phyloP scores from a whole-genome alignment of 1,140 invertebrate species.

The honey bee (Apis mellifera) region DNA sequence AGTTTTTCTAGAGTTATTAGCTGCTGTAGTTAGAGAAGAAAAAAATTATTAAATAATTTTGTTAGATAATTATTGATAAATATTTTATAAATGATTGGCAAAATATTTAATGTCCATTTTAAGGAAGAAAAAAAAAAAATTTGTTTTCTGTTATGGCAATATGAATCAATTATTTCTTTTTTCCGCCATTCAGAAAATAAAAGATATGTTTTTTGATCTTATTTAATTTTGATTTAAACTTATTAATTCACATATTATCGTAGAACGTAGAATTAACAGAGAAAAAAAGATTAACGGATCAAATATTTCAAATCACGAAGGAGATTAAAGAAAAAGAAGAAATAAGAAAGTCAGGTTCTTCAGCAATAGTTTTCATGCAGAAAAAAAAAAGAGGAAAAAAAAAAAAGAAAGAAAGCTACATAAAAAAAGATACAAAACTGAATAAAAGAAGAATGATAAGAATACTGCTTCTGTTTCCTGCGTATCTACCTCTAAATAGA shows the following conservation, averaged over 20 bases:
- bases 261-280: constrained; percentile 15
- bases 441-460: constrained; percentile 58
- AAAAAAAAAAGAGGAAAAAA: neutral
- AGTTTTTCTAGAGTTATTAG: constrained; percentile 51
- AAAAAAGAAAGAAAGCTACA: constrained; percentile 2
- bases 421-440: constrained; percentile 15
- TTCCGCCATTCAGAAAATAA: neutral
- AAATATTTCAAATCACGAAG: constrained; percentile 20
- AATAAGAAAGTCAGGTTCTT: constrained; percentile 32
- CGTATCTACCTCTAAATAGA: constrained; percentile 76
- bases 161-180: neutral
- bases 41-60: constrained; percentile 55
- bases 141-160: neutral
- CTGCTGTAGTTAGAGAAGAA: constrained; percentile 60
- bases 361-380: constrained; percentile 47
- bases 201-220: neutral
- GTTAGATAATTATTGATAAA: neutral
- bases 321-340: constrained; percentile 14
- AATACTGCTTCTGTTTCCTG: constrained; percentile 76
- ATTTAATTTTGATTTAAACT: constrained; percentile 11
- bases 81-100: neutral
- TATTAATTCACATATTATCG: neutral
- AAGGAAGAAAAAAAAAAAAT: neutral
- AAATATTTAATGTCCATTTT: neutral
- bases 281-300: neutral